phyloP scores from a whole-genome alignment of 2,113 vertebrate genomes.

The Geococcyx californianus region DNA sequence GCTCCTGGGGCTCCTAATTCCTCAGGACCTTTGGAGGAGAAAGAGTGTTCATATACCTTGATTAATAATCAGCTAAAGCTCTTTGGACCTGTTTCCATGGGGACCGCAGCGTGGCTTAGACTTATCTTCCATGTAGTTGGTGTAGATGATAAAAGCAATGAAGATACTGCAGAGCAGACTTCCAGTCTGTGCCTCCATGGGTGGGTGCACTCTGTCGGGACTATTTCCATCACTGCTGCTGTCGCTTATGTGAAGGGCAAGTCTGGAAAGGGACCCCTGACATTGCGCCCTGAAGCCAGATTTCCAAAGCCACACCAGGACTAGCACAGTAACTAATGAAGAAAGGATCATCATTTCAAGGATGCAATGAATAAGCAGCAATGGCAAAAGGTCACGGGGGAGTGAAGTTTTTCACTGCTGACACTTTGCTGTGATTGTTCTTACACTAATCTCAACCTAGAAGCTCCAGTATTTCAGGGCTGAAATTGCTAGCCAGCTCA shows the following conservation, averaged over 20 bases:
- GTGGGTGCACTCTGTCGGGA: not conserved
- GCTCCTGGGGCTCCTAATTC: not conserved
- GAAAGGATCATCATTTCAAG: not conserved
- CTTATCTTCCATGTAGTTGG: not conserved
- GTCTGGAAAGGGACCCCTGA: not conserved
- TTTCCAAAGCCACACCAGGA: not conserved
- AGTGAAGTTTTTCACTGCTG: not conserved
- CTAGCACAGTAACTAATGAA: not conserved
- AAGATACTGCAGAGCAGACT: not conserved
- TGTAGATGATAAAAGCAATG: not conserved
- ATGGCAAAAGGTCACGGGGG: not conserved
- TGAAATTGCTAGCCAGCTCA: not conserved
- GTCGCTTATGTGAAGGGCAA: not conserved
- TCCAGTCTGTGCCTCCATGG: not conserved
- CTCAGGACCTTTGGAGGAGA: not conserved
- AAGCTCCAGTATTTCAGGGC: not conserved
- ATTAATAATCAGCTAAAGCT: constrained; percentile 7
- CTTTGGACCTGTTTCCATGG: constrained; percentile 61
- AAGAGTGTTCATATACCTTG: not conserved
- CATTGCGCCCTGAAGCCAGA: not conserved
- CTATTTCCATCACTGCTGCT: not conserved
- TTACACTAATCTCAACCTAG: not conserved
- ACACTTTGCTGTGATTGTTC: not conserved
- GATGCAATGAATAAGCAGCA: not conserved
- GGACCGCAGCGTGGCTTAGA: not conserved